Evolutionary conservation across 2,113 vertebrate species (phyloP).

Genomic region (Pogonocichla stellata): DNA sequence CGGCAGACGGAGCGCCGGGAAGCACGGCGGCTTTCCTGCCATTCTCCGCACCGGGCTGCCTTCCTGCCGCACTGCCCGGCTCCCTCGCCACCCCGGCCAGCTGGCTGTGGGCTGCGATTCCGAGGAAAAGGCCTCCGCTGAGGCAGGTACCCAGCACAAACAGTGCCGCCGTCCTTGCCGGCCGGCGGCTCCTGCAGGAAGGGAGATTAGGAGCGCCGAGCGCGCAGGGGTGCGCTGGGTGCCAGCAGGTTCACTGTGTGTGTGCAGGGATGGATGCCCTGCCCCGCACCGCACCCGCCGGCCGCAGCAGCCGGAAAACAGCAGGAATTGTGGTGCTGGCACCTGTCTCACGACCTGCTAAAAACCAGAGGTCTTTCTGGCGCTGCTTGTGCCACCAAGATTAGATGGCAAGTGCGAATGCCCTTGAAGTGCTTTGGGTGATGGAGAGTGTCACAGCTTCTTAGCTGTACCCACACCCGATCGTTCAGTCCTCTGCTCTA

Average conservation of each 20-base stretch:
- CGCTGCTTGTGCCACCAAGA: neutral
- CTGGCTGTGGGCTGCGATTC: conserved; percentile 11
- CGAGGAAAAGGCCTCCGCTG: neutral
- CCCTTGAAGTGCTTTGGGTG: accelerated
- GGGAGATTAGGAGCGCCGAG: conserved; percentile 54
- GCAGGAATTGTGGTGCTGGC: neutral
- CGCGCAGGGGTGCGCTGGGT: neutral
- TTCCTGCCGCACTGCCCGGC: conserved; percentile 73
- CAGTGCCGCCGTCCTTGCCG: neutral
- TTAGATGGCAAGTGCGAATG: neutral
- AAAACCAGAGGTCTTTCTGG: neutral
- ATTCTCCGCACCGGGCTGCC: conserved; percentile 79
- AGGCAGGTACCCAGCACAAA: conserved; percentile 21
- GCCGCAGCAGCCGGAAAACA: neutral
- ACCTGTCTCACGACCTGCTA: neutral
- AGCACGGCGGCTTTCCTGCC: conserved; percentile 86
- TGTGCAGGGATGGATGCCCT: neutral
- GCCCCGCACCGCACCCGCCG: neutral
- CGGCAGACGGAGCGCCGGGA: conserved; percentile 76
- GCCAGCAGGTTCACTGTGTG: conserved; percentile 12
- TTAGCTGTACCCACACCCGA: neutral
- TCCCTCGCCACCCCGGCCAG: conserved; percentile 25
- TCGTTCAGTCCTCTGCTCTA: neutral
- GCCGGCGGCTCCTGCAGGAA: conserved; percentile 70
- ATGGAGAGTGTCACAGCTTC: neutral